Evolutionary conservation across 2,113 vertebrate species (phyloP).

Genomic region (Cervus canadensis): DNA sequence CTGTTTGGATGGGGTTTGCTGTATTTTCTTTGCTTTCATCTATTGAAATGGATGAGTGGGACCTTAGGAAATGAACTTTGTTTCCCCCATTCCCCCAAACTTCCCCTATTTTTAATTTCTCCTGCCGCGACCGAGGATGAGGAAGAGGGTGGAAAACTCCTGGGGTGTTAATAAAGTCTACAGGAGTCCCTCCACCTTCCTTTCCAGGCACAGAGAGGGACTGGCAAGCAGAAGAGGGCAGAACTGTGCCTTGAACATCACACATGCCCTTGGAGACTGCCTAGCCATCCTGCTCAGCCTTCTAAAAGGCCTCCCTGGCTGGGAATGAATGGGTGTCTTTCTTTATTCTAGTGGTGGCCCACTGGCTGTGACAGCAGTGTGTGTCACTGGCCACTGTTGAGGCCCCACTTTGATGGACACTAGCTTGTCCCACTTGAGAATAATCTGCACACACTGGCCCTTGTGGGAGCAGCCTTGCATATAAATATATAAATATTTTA

Average conservation of each 20-base stretch:
- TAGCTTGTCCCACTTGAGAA: not conserved
- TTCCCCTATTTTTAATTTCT: constrained; percentile 74
- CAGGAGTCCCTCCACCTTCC: not conserved
- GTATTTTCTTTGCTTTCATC: constrained; percentile 78
- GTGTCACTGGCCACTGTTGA: not conserved
- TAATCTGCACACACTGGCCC: not conserved
- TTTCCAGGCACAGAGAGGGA: not conserved
- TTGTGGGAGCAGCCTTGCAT: not conserved
- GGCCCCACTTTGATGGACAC: not conserved
- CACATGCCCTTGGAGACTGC: not conserved
- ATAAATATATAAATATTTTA: constrained; percentile 49
- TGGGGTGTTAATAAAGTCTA: constrained; percentile 32
- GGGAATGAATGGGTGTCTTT: not conserved
- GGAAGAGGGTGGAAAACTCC: constrained; percentile 61
- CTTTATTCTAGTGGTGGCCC: not conserved
- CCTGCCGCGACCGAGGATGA: constrained; percentile 58
- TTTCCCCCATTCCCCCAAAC: constrained; percentile 65
- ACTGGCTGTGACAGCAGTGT: too few relatives aligned
- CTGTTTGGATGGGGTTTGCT: constrained; percentile 73
- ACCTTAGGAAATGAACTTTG: constrained; percentile 75
- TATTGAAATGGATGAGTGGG: constrained; percentile 70
- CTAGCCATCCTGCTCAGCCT: not conserved
- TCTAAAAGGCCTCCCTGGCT: too few relatives aligned
- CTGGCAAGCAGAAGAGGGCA: not conserved
- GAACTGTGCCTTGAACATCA: rapidly evolving